Evolutionary conservation across 2,797 vertebrate species (phyloP).

Genomic region (Decapterus maruadsi): DNA sequence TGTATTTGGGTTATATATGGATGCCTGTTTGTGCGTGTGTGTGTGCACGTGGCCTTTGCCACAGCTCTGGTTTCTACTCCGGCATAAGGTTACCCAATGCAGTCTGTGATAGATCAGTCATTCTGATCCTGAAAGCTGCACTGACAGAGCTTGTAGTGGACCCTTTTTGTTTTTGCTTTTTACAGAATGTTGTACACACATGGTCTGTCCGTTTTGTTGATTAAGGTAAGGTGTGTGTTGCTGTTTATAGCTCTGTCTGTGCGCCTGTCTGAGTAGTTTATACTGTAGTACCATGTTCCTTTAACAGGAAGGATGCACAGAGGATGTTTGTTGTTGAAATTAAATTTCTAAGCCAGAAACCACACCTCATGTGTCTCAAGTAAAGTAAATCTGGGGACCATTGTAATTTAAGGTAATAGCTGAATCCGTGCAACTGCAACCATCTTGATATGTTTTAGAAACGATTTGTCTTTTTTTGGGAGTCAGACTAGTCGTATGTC

Average conservation of each 20-base stretch:
- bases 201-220: constrained; percentile 27
- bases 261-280: constrained; percentile 3
- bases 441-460: constrained; percentile 12
- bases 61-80: constrained; percentile 82
- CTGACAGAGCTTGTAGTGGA: constrained; percentile 21
- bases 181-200: not conserved
- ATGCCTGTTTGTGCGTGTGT: constrained; percentile 39
- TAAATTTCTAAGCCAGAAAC: not conserved
- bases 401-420: not conserved
- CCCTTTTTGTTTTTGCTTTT: constrained; percentile 15
- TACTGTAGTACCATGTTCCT: not conserved
- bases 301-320: not conserved
- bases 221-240: constrained; percentile 62
- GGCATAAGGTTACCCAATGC: constrained; percentile 83
- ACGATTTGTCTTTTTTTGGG: constrained; percentile 8
- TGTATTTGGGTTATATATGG: constrained; percentile 4
- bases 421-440: constrained; percentile 10
- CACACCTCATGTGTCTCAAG: not conserved
- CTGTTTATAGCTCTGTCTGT: constrained; percentile 17
- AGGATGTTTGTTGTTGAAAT: not conserved
- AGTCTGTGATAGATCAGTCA: constrained; percentile 76
- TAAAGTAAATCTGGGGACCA: too few species aligned
- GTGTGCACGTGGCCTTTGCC: constrained; percentile 55
- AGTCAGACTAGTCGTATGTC: not conserved
- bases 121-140: constrained; percentile 63